Base-by-base conservation (phyloP, 2,888 invertebrate genomes). In the Rutpela maculata region DNA sequence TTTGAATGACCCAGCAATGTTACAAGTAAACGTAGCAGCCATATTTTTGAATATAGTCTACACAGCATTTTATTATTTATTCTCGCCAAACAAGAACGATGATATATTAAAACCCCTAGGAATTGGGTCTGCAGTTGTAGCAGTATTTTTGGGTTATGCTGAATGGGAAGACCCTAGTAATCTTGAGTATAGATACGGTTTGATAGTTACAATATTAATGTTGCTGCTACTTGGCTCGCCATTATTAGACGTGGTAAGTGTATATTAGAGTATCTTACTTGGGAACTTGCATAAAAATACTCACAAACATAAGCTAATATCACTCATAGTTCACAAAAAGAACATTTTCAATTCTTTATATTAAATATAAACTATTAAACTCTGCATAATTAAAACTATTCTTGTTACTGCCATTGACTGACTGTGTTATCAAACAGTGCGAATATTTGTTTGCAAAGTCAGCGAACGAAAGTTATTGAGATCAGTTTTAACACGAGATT, bases 1-100 rank as follows among this genome's bases (percentile, higher is more conserved):
- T 62, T 91, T 97, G 78, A 91, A 93, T 65, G 97, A 97, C 87
- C 89, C 91, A 81, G 93, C 93, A 0, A 96, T 96, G 94, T 93
- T 95, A 66, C 92, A 92, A 85, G 95, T 96, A 19, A 97, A 97
- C 89, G 86, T 95, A 68, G 92, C 94, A 85, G 97, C 96, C 79
- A 90, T 95, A 77, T 89, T 92, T 0, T 90, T 96, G 69, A 97
- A 95, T 88, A 86, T 93, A 1, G 78, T 92, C 4, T 97, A 96
- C 87, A 88, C 93, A 77, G 80, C 91, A 78, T 89, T 95, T 73
- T 97, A 93, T 89, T 95, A 93, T 87, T 86, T 91, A 71, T 96
- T 94, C 86, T 90, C 94, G 0, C 88, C 89, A 84, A 91, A 91
- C 73, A 93, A 92, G 87, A 83, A 80, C 72, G 86, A 88, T 0